Percentiles rank a stretch among this genome's conserved stretches.
These are phyloP conservation scores for Hemibagrus wyckioides DNA, from an alignment of 2,113 vertebrate genomes.

Conservation along the genomic window DNA sequence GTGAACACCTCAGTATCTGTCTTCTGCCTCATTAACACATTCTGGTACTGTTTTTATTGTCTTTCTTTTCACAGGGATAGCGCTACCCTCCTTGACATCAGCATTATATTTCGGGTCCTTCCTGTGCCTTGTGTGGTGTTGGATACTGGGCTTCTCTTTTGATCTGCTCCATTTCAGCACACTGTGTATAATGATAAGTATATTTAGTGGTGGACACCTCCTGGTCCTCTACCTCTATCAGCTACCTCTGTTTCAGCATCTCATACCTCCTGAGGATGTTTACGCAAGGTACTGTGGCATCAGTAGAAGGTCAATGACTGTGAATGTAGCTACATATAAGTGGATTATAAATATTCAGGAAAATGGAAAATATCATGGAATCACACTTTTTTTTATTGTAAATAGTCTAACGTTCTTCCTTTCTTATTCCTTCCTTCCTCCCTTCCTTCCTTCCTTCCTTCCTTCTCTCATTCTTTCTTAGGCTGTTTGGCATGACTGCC, in stretches of 20 bases:
- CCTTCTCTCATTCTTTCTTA: slow-evolving; percentile 46
- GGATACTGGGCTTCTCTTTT: slow-evolving; percentile 72
- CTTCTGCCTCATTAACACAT: background rate
- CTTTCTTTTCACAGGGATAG: slow-evolving; percentile 68
- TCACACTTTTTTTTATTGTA: background rate
- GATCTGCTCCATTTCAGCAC: slow-evolving; percentile 73
- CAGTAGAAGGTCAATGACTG: background rate
- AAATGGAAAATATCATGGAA: background rate
- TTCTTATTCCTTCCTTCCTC: background rate
- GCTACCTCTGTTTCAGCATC: slow-evolving; percentile 72
- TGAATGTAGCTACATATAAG: background rate
- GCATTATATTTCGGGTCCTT: slow-evolving; percentile 77
- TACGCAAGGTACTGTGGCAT: slow-evolving; percentile 71
- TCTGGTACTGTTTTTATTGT: background rate
- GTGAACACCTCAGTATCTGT: background rate
- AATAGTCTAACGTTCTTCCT: background rate
- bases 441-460: background rate
- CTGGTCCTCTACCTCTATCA: slow-evolving; percentile 78
- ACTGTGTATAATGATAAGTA: slow-evolving; percentile 76
- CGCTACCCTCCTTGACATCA: slow-evolving; percentile 76
- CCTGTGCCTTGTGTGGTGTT: slow-evolving; percentile 78
- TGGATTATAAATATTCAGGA: background rate
- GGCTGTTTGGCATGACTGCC: slow-evolving; percentile 79
- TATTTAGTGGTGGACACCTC: slow-evolving; percentile 77
- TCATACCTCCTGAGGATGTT: slow-evolving; percentile 72